Evolutionary conservation across 92 coral and sea anemone genomes (phyloP).

Genomic region (Bergia sp.): DNA sequence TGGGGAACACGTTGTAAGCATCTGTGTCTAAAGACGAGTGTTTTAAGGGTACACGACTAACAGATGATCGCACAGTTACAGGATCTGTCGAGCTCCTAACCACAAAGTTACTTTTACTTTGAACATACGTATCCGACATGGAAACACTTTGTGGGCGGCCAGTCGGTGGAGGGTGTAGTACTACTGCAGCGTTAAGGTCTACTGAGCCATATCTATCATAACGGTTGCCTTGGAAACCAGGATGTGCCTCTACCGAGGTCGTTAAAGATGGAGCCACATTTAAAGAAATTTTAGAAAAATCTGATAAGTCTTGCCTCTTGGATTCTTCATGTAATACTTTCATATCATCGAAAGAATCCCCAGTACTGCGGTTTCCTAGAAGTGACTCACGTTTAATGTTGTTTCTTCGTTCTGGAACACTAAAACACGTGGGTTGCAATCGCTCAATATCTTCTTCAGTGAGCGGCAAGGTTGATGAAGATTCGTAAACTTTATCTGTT

Average conservation of each 20-base stretch:
- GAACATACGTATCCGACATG: neutral
- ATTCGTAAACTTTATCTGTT: neutral
- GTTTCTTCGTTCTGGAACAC: neutral
- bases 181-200: conserved; percentile 35
- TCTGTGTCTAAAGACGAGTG: neutral
- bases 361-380: neutral
- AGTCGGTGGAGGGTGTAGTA: neutral
- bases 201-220: neutral
- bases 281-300: neutral
- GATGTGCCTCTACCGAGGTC: neutral
- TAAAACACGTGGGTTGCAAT: neutral
- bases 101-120: neutral
- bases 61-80: neutral
- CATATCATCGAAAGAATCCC: neutral
- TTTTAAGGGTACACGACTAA: neutral
- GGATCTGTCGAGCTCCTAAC: neutral
- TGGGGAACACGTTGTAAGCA: neutral
- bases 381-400: neutral
- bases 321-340: neutral
- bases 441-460: conserved; percentile 23
- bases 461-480: conserved; percentile 26
- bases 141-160: neutral
- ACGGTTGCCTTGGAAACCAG: conserved; percentile 22
- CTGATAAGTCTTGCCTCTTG: neutral
- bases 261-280: neutral